These are phyloP conservation scores for Apeira syringaria DNA, from an alignment of 2,888 invertebrate genomes.

Conservation along the genomic window DNA sequence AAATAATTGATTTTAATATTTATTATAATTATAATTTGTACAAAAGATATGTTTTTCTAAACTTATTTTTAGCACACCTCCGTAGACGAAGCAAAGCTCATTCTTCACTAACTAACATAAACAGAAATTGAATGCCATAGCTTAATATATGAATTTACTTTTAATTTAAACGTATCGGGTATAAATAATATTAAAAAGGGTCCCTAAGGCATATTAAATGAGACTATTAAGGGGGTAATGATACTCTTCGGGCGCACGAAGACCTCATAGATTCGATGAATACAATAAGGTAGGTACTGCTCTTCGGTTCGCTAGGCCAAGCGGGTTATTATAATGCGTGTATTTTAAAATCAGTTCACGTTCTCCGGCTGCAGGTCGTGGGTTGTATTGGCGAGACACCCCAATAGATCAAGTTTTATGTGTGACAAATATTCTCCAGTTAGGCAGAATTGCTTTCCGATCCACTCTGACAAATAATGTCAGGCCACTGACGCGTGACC, in stretches of 20 bases:
- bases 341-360: constrained; percentile 44
- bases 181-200: too few relatives aligned
- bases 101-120: too few relatives aligned
- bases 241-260: constrained; percentile 9
- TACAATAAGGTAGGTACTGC: constrained; percentile 13
- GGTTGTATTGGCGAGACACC: constrained; percentile 55
- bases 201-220: neutral
- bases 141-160: too few relatives aligned
- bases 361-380: constrained; percentile 36
- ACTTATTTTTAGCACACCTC: too few relatives aligned
- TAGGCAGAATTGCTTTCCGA: constrained; percentile 79
- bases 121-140: too few relatives aligned
- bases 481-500: constrained; percentile 72
- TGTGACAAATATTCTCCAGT: constrained; percentile 80
- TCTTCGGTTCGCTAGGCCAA: constrained; percentile 7
- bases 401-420: constrained; percentile 77
- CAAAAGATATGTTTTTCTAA: too few relatives aligned
- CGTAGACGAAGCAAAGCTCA: too few relatives aligned
- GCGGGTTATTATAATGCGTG: constrained; percentile 38
- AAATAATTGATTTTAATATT: too few relatives aligned
- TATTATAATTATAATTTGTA: too few relatives aligned
- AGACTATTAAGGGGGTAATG: constrained; percentile 3
- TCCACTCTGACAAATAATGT: constrained; percentile 80
- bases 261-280: constrained; percentile 14
- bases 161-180: too few relatives aligned